A percentile compares a stretch with the other conserved stretches of the same genome.
Evolutionary conservation across 1,140 invertebrate species (phyloP).

Genomic region (Gryllus bimaculatus): DNA sequence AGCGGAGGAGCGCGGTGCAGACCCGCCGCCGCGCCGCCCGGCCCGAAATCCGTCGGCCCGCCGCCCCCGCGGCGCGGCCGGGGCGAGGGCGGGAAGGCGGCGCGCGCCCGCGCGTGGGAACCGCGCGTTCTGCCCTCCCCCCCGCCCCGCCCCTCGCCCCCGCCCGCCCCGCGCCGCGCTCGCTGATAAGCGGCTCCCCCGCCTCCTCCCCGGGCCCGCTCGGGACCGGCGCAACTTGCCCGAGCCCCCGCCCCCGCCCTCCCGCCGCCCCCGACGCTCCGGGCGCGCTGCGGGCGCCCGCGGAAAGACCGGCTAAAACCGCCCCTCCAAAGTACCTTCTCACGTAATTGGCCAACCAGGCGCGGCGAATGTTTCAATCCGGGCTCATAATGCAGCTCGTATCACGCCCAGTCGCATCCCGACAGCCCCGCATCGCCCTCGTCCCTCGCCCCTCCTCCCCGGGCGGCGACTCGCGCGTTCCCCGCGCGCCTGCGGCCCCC

Average conservation of each 20-base stretch:
- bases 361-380: neutral
- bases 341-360: neutral
- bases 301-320: neutral
- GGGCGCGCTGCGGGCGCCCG: neutral
- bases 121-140: neutral
- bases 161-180: no score
- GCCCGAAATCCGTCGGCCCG: neutral
- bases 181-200: neutral
- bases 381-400: neutral
- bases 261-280: neutral
- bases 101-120: neutral
- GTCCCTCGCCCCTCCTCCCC: no score
- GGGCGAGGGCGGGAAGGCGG: no score
- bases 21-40: no score
- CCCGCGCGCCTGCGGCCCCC: no score
- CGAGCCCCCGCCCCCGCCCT: no score
- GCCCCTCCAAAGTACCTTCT: neutral
- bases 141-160: no score
- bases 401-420: no score
- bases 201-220: neutral
- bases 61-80: no score
- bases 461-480: no score
- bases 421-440: no score
- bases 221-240: neutral
- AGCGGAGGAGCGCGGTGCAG: no score